phyloP scores from a whole-genome alignment of 2,113 vertebrate species.

The Phaethon lepturus region DNA sequence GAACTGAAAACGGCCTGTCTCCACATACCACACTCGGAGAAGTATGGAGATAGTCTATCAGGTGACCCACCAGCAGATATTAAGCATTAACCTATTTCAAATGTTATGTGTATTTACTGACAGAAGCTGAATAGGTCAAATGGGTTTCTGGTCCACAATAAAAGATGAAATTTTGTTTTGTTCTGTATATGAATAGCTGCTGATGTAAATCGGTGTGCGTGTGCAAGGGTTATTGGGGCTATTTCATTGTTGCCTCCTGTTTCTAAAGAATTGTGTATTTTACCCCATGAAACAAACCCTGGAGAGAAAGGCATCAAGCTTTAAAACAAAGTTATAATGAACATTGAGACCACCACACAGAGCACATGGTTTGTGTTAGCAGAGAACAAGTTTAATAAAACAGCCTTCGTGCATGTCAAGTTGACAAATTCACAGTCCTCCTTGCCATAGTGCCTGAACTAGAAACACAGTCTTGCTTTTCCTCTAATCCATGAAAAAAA shows the following conservation, averaged over 20 bases:
- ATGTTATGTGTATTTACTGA: not conserved
- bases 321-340: not conserved
- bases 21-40: not conserved
- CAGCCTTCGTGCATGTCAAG: not conserved
- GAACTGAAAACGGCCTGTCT: not conserved
- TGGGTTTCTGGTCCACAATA: not conserved
- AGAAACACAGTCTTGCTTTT: not conserved
- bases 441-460: not conserved
- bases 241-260: not conserved
- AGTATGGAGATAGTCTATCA: not conserved
- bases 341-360: not conserved
- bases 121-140: not conserved
- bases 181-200: not conserved
- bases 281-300: not conserved
- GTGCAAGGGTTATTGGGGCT: not conserved
- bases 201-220: not conserved
- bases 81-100: not conserved
- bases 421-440: not conserved
- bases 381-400: slow-evolving; percentile 33
- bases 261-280: not conserved
- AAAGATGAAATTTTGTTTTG: not conserved
- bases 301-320: not conserved
- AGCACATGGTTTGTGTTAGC: not conserved
- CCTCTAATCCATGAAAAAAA: not conserved
- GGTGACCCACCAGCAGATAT: not conserved